Evolutionary conservation across 2,888 invertebrate species (phyloP).

Genomic region (Emmelina monodactyla): DNA sequence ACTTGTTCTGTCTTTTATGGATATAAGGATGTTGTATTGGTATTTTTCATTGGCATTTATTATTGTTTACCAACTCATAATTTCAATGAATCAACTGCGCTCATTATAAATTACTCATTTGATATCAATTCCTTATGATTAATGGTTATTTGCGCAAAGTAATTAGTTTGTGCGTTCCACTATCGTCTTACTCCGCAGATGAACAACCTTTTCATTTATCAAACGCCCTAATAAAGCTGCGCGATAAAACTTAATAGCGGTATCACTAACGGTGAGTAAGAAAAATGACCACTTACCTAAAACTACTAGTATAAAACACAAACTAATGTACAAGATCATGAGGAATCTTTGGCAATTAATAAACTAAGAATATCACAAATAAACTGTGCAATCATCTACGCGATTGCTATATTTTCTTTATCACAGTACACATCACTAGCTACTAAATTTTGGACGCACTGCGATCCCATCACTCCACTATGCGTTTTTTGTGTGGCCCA

Average conservation of each 20-base stretch:
- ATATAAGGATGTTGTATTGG: too few species aligned
- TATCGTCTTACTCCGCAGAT: too few species aligned
- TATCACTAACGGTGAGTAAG: slow-evolving; percentile 18
- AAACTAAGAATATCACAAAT: slow-evolving; percentile 61
- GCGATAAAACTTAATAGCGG: slow-evolving; percentile 26
- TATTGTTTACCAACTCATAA: too few species aligned
- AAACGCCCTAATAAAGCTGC: slow-evolving; percentile 27
- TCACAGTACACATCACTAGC: slow-evolving; percentile 64
- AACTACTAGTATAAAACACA: slow-evolving; percentile 66
- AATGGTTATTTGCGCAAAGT: too few species aligned
- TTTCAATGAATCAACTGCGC: too few species aligned
- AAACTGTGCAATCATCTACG: slow-evolving; percentile 57
- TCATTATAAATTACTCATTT: too few species aligned
- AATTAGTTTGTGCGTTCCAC: too few species aligned
- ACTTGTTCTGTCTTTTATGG: too few species aligned
- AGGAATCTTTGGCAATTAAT: slow-evolving; percentile 66
- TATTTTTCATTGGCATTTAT: too few species aligned
- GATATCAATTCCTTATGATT: too few species aligned
- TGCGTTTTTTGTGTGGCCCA: slow-evolving; percentile 51
- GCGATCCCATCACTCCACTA: slow-evolving; percentile 62
- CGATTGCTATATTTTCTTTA: slow-evolving; percentile 56
- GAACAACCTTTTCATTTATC: slow-evolving; percentile 16
- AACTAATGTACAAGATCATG: slow-evolving; percentile 65
- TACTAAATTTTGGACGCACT: slow-evolving; percentile 53
- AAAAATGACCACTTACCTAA: slow-evolving; percentile 48